Percentiles rank a stretch among this genome's conserved stretches.
phyloP scores from a whole-genome alignment of 2,113 vertebrate species.

The Chloropsis cyanopogon region DNA sequence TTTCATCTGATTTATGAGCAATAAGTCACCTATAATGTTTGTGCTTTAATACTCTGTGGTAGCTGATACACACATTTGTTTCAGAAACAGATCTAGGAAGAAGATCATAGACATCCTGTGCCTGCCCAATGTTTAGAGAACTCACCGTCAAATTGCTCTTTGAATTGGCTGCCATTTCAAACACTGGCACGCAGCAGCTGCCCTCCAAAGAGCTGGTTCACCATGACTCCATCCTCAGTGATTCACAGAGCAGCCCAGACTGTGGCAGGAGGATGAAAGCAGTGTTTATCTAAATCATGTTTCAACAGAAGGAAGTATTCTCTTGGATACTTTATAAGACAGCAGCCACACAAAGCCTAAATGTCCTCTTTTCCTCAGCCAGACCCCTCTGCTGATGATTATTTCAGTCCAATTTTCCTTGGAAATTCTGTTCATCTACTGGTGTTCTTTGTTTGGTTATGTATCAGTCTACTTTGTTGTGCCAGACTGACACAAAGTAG shows the following conservation, averaged over 20 bases:
- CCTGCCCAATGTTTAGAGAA: fast-evolving
- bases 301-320: neutral
- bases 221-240: neutral
- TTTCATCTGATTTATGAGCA: neutral
- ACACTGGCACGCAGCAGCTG: neutral
- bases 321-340: neutral
- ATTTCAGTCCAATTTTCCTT: neutral
- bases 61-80: neutral
- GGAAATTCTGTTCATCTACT: neutral
- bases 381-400: neutral
- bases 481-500: neutral
- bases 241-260: neutral
- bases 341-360: neutral
- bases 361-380: neutral
- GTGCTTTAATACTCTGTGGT: neutral
- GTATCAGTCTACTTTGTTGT: neutral
- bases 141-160: neutral
- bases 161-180: neutral
- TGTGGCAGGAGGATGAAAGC: neutral
- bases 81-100: neutral
- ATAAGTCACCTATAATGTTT: neutral
- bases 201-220: neutral
- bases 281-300: neutral
- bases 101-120: neutral
- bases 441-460: neutral